Evolutionary conservation across 2,113 vertebrate genomes (phyloP).

Genomic region (Parus major): DNA sequence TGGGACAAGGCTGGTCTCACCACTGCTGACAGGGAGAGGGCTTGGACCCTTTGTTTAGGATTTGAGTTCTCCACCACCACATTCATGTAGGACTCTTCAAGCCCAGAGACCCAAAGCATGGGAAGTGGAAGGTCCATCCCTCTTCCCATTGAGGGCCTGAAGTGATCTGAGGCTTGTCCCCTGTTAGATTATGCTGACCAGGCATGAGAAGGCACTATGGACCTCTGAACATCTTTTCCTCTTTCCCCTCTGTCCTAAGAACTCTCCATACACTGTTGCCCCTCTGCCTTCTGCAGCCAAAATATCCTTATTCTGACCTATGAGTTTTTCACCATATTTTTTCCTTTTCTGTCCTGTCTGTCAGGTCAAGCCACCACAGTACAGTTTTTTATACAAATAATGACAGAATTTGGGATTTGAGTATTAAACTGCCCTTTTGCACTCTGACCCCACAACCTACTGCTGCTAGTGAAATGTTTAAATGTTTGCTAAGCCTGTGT

Average conservation of each 20-base stretch:
- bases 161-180: background rate
- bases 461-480: background rate
- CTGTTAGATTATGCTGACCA: background rate
- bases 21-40: background rate
- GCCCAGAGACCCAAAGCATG: background rate
- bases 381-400: background rate
- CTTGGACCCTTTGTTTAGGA: background rate
- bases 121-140: background rate
- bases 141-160: accelerated
- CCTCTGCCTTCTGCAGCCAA: background rate
- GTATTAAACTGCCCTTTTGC: background rate
- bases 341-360: background rate
- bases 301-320: background rate
- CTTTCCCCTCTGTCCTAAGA: background rate
- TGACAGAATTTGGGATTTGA: background rate
- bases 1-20: background rate
- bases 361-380: background rate
- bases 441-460: background rate
- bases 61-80: background rate
- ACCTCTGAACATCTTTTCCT: background rate
- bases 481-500: background rate
- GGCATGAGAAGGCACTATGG: background rate
- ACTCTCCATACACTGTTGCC: background rate
- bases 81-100: background rate
- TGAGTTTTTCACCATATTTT: background rate